Evolutionary conservation across 2,888 invertebrate genomes (phyloP).

Genomic region (Rugalucina vietnamica): DNA sequence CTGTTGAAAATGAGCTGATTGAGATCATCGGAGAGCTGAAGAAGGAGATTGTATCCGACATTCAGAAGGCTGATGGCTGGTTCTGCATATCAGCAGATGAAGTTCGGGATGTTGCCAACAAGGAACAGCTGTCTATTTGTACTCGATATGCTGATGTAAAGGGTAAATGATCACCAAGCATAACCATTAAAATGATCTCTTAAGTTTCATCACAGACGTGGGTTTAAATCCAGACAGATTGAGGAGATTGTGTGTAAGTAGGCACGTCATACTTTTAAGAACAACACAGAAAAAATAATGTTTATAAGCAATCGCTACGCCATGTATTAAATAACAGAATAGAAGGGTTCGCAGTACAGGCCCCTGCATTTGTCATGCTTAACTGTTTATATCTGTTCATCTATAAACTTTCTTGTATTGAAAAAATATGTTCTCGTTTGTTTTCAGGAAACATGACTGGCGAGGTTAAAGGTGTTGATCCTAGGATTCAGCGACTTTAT

Average conservation of each 20-base stretch:
- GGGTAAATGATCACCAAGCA: slow-evolving; percentile 22
- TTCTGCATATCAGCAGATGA: slow-evolving; percentile 35
- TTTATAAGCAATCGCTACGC: too few species aligned
- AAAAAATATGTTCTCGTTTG: not conserved
- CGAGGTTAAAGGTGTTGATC: slow-evolving; percentile 38
- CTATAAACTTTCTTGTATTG: too few species aligned
- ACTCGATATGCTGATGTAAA: slow-evolving; percentile 24
- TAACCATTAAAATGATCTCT: too few species aligned
- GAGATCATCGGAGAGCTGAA: slow-evolving; percentile 16
- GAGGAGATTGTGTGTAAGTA: too few species aligned
- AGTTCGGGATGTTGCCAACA: slow-evolving; percentile 36
- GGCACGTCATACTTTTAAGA: too few species aligned
- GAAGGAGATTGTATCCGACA: slow-evolving; percentile 13
- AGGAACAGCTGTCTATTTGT: slow-evolving; percentile 43
- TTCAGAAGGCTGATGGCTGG: slow-evolving; percentile 32
- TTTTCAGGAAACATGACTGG: slow-evolving; percentile 39
- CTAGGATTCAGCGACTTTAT: slow-evolving; percentile 29
- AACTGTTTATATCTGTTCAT: too few species aligned
- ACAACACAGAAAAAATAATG: too few species aligned
- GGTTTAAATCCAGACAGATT: too few species aligned
- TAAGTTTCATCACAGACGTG: too few species aligned
- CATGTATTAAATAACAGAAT: too few species aligned
- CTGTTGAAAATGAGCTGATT: slow-evolving; percentile 30
- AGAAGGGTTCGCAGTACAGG: too few species aligned
- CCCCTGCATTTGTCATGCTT: too few species aligned